A percentile compares a stretch with the other conserved stretches of the same genome.
Evolutionary conservation across 2,113 vertebrate species (phyloP).

Genomic region (Falco punctatus): DNA sequence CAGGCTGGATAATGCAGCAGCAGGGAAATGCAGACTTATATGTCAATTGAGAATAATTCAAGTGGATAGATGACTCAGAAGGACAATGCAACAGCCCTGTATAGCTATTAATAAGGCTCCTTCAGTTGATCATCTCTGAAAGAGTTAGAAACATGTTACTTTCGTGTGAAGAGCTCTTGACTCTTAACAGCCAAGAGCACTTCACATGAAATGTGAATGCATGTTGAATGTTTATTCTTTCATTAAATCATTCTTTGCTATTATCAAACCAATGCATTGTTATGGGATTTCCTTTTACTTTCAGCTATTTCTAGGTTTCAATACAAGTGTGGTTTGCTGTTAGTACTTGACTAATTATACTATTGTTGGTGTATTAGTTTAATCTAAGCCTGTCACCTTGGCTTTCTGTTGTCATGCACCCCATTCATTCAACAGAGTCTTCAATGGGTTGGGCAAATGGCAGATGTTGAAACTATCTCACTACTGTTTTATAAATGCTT

Average conservation of each 20-base stretch:
- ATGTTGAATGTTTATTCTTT: conserved; percentile 57
- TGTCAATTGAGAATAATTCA: conserved; percentile 61
- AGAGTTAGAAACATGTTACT: conserved; percentile 65
- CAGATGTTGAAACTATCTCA: conserved; percentile 20
- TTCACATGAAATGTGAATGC: conserved; percentile 62
- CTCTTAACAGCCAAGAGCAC: conserved; percentile 61
- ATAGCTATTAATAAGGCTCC: conserved; percentile 54
- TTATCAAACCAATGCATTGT: conserved; percentile 58
- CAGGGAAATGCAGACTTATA: conserved; percentile 52
- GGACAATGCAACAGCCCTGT: conserved; percentile 55
- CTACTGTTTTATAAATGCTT: conserved; percentile 11
- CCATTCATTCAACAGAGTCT: conserved; percentile 5
- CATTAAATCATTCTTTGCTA: conserved; percentile 58
- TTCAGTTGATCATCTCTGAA: conserved; percentile 56
- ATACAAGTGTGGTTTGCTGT: conserved; percentile 30
- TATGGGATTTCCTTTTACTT: conserved; percentile 24
- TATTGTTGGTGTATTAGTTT: conserved; percentile 56
- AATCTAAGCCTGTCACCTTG: conserved; percentile 54
- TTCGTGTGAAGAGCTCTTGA: conserved; percentile 56
- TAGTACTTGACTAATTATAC: conserved; percentile 64
- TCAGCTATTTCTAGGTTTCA: conserved; percentile 54
- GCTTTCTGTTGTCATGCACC: conserved; percentile 26
- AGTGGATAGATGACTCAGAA: conserved; percentile 63
- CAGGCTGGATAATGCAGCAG: conserved; percentile 45
- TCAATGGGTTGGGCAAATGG: conserved; percentile 7